Conservation (phyloP, 2,113 vertebrate genomes). For the Phrynocephalus versicolor region DNA sequence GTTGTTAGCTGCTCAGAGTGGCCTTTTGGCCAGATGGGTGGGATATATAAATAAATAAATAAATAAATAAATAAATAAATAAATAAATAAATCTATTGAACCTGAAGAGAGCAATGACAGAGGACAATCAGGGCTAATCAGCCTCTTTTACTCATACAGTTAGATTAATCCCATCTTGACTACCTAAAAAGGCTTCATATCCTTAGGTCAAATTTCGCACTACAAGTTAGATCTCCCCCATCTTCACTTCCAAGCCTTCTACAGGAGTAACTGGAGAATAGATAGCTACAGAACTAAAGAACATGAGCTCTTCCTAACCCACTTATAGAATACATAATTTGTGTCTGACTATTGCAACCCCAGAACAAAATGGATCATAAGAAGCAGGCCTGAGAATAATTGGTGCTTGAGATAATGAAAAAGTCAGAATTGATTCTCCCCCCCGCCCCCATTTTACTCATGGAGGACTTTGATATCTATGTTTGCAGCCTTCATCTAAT, state of each 20-base stretch:
- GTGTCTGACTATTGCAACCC: background rate
- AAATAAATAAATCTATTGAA: too few relatives aligned
- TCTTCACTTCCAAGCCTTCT: background rate
- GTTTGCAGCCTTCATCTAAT: conserved; percentile 33
- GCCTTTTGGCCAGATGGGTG: too few relatives aligned
- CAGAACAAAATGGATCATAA: background rate
- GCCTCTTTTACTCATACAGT: too few relatives aligned
- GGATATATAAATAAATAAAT: too few relatives aligned
- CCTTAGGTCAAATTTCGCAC: background rate
- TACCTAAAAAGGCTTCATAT: background rate
- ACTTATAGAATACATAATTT: background rate
- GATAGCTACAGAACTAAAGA: background rate
- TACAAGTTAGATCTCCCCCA: too few relatives aligned
- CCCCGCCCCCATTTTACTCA: background rate
- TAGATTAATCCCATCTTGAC: background rate
- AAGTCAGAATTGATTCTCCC: conserved; percentile 9
- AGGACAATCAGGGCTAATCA: background rate
- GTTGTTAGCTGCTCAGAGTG: too few relatives aligned
- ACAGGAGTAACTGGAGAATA: background rate
- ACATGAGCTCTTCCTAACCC: background rate
- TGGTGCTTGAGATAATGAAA: conserved; percentile 22
- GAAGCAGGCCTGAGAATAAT: background rate
- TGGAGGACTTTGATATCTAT: background rate
- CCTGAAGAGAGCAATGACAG: background rate
- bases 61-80: too few relatives aligned